A percentile compares a stretch with the other conserved stretches of the same genome.
Conservation (phyloP, 2,888 invertebrate genomes). For the Stenolophus ochropezus region DNA sequence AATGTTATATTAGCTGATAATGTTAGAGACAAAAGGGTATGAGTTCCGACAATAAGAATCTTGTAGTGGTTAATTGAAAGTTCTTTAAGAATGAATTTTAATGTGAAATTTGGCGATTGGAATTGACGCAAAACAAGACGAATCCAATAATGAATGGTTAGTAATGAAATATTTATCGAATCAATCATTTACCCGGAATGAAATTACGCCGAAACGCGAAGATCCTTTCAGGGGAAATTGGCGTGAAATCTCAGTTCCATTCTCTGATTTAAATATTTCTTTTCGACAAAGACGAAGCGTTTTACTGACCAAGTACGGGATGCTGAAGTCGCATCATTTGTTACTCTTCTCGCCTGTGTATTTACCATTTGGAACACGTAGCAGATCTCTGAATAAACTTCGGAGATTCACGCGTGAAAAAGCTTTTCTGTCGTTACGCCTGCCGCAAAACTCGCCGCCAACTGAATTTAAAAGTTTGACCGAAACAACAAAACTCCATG, state of each 20-base stretch:
- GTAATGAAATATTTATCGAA: not conserved
- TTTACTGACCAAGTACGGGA: conserved; percentile 12
- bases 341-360: conserved; percentile 4
- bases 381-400: conserved; percentile 32
- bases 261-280: not conserved
- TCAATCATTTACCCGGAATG: not conserved
- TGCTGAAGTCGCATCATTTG: not conserved
- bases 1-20: no score
- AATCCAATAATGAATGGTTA: not conserved
- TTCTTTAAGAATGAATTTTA: no score
- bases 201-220: not conserved
- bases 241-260: not conserved
- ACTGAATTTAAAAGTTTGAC: conserved; percentile 32
- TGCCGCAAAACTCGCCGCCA: not conserved
- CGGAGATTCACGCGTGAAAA: conserved; percentile 44
- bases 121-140: not conserved
- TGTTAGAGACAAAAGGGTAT: no score
- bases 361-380: conserved; percentile 48
- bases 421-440: conserved; percentile 28
- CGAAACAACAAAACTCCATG: conserved; percentile 16
- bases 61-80: no score
- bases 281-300: not conserved
- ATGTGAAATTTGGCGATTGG: no score
- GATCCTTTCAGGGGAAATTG: not conserved
- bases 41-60: no score